Conservation (phyloP, 2,113 vertebrate genomes). For the Ammospiza nelsoni region DNA sequence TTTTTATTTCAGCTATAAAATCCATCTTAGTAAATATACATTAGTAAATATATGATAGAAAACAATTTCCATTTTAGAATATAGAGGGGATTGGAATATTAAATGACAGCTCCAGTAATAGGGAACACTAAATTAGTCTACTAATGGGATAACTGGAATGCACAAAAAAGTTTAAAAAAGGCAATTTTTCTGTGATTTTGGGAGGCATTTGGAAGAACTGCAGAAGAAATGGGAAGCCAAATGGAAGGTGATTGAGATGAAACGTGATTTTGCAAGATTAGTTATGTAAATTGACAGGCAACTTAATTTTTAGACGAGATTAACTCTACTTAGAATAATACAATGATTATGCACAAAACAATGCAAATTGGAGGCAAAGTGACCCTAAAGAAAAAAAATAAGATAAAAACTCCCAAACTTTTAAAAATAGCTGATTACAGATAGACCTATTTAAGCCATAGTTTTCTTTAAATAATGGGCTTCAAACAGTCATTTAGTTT, state of each 20-base stretch:
- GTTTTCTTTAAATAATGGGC: background rate
- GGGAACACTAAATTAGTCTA: background rate
- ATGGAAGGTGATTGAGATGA: background rate
- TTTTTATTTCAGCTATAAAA: background rate
- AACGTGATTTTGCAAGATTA: background rate
- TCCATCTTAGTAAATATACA: background rate
- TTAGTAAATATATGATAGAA: background rate
- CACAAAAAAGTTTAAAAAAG: background rate
- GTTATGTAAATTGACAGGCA: background rate
- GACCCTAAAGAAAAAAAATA: background rate
- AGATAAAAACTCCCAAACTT: background rate
- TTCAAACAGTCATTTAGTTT: background rate
- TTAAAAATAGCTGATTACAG: background rate
- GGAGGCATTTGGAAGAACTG: background rate
- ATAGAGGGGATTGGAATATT: background rate
- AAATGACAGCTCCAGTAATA: background rate
- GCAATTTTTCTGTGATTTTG: background rate
- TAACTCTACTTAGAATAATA: background rate
- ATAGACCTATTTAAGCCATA: background rate
- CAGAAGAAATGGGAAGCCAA: background rate
- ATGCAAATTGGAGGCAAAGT: background rate
- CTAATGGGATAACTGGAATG: background rate
- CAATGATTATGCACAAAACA: background rate
- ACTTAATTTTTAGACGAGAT: background rate
- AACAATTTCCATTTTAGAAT: background rate